These are phyloP conservation scores for Hermetia illucens DNA, from an alignment of 1,140 invertebrate species.

Conservation along the genomic window DNA sequence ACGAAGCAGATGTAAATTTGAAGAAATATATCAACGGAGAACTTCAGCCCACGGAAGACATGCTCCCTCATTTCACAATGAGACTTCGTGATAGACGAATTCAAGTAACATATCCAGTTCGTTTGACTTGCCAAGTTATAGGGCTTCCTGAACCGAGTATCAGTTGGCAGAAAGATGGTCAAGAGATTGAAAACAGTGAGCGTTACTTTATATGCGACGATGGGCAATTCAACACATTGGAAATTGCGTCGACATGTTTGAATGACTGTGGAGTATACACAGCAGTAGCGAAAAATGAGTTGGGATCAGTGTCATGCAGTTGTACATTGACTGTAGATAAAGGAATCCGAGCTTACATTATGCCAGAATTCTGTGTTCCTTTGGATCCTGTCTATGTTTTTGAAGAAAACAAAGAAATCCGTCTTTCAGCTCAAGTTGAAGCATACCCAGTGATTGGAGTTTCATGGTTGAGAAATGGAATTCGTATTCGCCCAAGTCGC, in stretches of 20 bases:
- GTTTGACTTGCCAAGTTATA: constrained; percentile 71
- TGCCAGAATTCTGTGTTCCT: constrained; percentile 56
- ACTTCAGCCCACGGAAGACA: constrained; percentile 14
- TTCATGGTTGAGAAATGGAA: constrained; percentile 58
- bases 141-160: constrained; percentile 61
- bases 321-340: constrained; percentile 73
- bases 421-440: constrained; percentile 55
- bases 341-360: constrained; percentile 63
- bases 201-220: constrained; percentile 20
- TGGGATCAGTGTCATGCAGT: constrained; percentile 68
- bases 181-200: constrained; percentile 37
- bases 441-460: constrained; percentile 69
- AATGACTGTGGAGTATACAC: constrained; percentile 75
- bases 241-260: constrained; percentile 57
- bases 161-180: constrained; percentile 65
- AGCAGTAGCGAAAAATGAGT: constrained; percentile 62
- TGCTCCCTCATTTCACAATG: constrained; percentile 76
- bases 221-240: constrained; percentile 63
- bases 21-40: constrained; percentile 39
- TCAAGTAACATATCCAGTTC: constrained; percentile 66
- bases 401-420: constrained; percentile 44
- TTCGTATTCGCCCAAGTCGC: constrained; percentile 57
- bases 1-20: constrained; percentile 55
- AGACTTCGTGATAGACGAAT: constrained; percentile 67
- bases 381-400: constrained; percentile 46